A percentile compares a stretch with the other conserved stretches of the same genome.
phyloP scores from a whole-genome alignment of 1,140 invertebrate species.

The Vanessa tameamea region DNA sequence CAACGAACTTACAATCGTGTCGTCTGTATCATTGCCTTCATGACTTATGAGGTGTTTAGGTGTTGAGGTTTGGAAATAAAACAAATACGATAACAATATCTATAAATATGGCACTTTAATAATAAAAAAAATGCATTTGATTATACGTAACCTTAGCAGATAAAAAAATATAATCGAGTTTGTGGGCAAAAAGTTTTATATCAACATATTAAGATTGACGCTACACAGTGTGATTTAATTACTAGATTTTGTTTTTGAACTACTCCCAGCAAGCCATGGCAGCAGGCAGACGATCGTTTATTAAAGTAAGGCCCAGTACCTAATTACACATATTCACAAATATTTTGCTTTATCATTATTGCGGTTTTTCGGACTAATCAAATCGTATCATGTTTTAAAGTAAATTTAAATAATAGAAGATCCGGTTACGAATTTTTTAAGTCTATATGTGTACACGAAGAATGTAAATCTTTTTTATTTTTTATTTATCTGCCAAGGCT shows the following conservation, averaged over 20 bases:
- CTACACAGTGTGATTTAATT: no score
- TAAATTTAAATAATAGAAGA: no score
- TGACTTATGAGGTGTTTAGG: neutral
- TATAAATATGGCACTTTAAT: constrained; percentile 35
- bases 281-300: no score
- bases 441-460: neutral
- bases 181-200: neutral
- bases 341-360: no score
- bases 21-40: no score
- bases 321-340: no score
- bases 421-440: neutral
- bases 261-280: no score
- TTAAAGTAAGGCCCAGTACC: no score
- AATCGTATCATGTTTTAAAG: no score
- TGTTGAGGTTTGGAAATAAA: constrained; percentile 20
- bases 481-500: constrained; percentile 18
- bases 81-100: constrained; percentile 27
- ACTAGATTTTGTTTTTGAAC: no score
- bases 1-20: no score
- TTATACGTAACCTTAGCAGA: constrained; percentile 14
- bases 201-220: neutral
- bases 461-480: neutral
- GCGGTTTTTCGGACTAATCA: no score
- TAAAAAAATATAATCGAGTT: neutral
- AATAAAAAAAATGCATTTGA: constrained; percentile 18